Evolutionary conservation across 2,113 vertebrate species (phyloP).

Genomic region (Melanocharis versteri): DNA sequence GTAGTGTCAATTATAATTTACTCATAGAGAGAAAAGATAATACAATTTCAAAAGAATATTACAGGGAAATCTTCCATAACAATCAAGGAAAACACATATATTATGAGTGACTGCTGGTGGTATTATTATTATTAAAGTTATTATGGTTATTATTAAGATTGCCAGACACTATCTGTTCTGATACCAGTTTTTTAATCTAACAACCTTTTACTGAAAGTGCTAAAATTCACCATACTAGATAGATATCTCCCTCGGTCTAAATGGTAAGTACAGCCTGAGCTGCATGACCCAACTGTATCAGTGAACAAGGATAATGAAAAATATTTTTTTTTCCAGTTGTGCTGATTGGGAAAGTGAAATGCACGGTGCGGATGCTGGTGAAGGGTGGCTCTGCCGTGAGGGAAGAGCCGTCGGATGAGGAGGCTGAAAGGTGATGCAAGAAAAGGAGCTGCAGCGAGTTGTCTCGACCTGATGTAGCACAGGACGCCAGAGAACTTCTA

Average conservation of each 20-base stretch:
- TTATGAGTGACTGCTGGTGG: not conserved
- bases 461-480: not conserved
- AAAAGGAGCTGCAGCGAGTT: not conserved
- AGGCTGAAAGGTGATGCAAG: not conserved
- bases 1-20: conserved; percentile 2
- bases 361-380: not conserved
- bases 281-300: not conserved
- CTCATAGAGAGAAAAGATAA: not conserved
- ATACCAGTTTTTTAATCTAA: not conserved
- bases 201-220: not conserved
- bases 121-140: not conserved
- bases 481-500: not conserved
- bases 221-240: not conserved
- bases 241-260: not conserved
- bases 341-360: not conserved
- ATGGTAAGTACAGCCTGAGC: not conserved
- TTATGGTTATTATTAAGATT: conserved; percentile 8
- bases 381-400: not conserved
- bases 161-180: not conserved
- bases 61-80: not conserved
- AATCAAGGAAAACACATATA: not conserved
- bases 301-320: not conserved
- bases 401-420: not conserved
- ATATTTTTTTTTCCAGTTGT: not conserved
- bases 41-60: not conserved